phyloP scores from a whole-genome alignment of 2,797 vertebrate species.

The Hemibagrus guttatus region DNA sequence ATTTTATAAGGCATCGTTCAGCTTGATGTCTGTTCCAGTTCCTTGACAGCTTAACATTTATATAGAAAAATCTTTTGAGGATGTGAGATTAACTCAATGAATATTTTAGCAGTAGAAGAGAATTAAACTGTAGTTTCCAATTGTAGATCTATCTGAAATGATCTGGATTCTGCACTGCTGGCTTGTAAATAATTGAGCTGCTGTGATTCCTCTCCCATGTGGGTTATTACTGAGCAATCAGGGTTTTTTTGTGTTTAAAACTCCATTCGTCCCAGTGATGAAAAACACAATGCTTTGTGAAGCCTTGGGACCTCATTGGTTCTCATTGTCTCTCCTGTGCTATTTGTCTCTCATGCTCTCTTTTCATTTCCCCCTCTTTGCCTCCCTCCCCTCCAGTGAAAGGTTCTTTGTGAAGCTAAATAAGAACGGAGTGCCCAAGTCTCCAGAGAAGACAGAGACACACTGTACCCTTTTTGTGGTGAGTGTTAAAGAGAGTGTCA shows the following conservation, averaged over 20 bases:
- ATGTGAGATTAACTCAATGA: slow-evolving; percentile 36
- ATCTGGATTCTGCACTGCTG: slow-evolving; percentile 4
- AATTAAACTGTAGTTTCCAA: slow-evolving; percentile 40
- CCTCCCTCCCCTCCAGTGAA: slow-evolving; percentile 81
- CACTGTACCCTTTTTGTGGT: slow-evolving; percentile 98
- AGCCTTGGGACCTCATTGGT: slow-evolving; percentile 35
- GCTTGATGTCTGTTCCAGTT: slow-evolving; percentile 13
- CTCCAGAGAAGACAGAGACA: slow-evolving; percentile 93
- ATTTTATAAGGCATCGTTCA: not conserved
- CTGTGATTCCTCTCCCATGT: not conserved
- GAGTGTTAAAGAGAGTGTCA: slow-evolving; percentile 64
- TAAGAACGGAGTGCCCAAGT: slow-evolving; percentile 95
- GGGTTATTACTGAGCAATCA: not conserved
- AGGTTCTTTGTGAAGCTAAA: slow-evolving; percentile 97
- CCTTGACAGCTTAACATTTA: slow-evolving; percentile 8
- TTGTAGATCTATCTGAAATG: slow-evolving; percentile 39
- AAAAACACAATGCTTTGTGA: slow-evolving; percentile 27
- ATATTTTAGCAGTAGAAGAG: slow-evolving; percentile 56
- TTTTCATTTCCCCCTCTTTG: slow-evolving; percentile 37
- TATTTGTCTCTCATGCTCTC: slow-evolving; percentile 44
- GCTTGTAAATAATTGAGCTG: slow-evolving; percentile 31
- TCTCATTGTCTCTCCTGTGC: slow-evolving; percentile 29
- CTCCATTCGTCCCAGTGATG: not conserved
- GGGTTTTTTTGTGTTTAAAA: not conserved
- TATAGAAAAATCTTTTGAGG: slow-evolving; percentile 7